Base-by-base conservation (phyloP, 2,797 vertebrate species). In the Pelodytes ibericus region DNA sequence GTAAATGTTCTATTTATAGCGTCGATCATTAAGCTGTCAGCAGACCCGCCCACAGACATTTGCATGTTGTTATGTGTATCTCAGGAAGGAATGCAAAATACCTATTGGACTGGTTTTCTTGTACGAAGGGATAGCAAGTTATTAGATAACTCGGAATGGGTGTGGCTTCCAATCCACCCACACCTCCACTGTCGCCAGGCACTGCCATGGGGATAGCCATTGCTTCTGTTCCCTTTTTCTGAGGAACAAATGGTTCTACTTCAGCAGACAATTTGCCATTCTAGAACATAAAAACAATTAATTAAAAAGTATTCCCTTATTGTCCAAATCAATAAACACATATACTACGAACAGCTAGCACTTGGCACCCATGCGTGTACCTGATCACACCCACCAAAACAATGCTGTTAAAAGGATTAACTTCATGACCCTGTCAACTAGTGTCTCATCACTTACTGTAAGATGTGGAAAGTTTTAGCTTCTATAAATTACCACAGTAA, bases 81-180 rank as follows among this genome's bases (percentile, higher is more conserved):
- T 2, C 8, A 26, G 22, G 3, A 25, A 41, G 30, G 16, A 20
- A 77, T 56, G 67, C 1, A 71, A 74, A 67, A 87, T 93, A 99
- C 97, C 97, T 96, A 91, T 95, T 98, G 68, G 94, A 93, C 85
- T 98, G 97, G 86, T 96, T 99, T 89, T 99, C 97, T 86, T 99
- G 97, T 79, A 99, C 97, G 60, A 99, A 99, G 1, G 97, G 97
- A 83, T 99, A 99, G 87, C 97, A 99, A 72, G 97, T 99, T 85
- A 99, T 98, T 90, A 99, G 93, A 86, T 99, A 99, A 86, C 96
- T 98, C 62, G 97, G 97, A 83, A 99, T 98, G 74, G 96, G 94
- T 74, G 96, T 90, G 77, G 94, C 93, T 83, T 99, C 97, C 63
- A 95, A 89, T 24, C 94, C 90, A 59, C 88, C 91, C 63, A 90